A percentile compares a stretch with the other conserved stretches of the same genome.
Evolutionary conservation across 2,888 invertebrate species (phyloP).

Genomic region (Leptinotarsa peninsularis): DNA sequence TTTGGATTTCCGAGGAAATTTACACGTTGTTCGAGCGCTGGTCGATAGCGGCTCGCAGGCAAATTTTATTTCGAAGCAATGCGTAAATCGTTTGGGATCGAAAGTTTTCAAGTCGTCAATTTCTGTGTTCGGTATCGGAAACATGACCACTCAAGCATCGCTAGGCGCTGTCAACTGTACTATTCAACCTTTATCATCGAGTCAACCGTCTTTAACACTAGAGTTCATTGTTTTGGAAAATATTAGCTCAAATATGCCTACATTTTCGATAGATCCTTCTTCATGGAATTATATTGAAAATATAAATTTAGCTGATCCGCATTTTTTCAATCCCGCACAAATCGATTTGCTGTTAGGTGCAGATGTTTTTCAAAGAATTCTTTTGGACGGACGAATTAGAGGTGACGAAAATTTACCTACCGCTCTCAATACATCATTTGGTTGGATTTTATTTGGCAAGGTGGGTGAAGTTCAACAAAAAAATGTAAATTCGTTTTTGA

Average conservation of each 20-base stretch:
- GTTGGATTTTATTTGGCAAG: constrained; percentile 18
- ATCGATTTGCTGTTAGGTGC: too few relatives aligned
- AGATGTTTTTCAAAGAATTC: constrained; percentile 12
- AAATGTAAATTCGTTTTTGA: too few relatives aligned
- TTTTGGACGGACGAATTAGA: constrained; percentile 10
- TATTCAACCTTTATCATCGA: constrained; percentile 1
- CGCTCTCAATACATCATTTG: constrained; percentile 17
- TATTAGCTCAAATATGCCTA: constrained; percentile 20
- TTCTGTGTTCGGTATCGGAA: not conserved
- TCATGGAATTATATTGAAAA: constrained; percentile 22
- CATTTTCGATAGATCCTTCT: constrained; percentile 10
- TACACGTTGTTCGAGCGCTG: constrained; percentile 8
- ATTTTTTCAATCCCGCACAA: constrained; percentile 13
- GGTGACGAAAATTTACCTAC: constrained; percentile 10
- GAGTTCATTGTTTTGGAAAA: constrained; percentile 22
- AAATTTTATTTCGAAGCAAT: constrained; percentile 10
- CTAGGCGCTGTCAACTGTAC: constrained; percentile 14
- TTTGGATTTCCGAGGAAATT: constrained; percentile 14
- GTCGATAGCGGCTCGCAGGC: constrained; percentile 16
- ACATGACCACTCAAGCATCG: constrained; percentile 17
- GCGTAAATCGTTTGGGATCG: not conserved
- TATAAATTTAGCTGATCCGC: constrained; percentile 20
- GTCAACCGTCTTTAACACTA: constrained; percentile 1
- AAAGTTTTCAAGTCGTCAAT: constrained; percentile 23
- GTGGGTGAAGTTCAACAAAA: too few relatives aligned